A percentile compares a stretch with the other conserved stretches of the same genome.
These are phyloP conservation scores for Callithrix jacchus DNA, from an alignment of 2,113 vertebrate species.

Conservation along the genomic window DNA sequence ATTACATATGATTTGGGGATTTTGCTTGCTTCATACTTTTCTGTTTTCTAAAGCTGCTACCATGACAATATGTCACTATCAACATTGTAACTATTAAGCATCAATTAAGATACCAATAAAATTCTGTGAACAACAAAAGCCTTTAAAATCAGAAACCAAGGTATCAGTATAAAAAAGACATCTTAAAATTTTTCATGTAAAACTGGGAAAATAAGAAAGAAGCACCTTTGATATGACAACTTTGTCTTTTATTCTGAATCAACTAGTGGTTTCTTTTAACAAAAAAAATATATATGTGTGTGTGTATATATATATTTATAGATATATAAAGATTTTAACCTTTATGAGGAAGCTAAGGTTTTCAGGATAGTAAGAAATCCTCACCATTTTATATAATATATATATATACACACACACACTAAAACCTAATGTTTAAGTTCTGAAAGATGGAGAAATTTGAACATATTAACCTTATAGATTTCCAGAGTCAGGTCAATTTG, in stretches of 20 bases:
- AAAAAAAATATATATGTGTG: background rate
- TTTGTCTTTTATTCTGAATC: background rate
- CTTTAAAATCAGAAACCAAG: background rate
- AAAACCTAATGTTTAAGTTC: background rate
- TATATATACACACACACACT: background rate
- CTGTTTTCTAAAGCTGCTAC: background rate
- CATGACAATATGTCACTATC: background rate
- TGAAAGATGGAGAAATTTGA: background rate
- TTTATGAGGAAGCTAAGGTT: too few species aligned
- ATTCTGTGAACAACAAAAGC: background rate
- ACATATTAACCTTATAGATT: background rate
- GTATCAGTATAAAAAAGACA: background rate
- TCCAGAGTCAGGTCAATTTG: background rate
- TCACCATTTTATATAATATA: too few species aligned
- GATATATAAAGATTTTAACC: too few species aligned
- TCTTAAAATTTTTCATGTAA: background rate
- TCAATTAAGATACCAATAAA: background rate
- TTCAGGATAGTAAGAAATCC: too few species aligned
- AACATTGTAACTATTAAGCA: background rate
- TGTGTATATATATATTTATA: too few species aligned
- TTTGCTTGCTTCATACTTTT: background rate
- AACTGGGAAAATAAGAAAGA: background rate
- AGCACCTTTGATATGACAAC: background rate
- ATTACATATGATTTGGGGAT: background rate
- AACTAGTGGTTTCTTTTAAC: background rate